A percentile compares a stretch with the other conserved stretches of the same genome.
These are phyloP conservation scores for Tillus elongatus DNA, from an alignment of 2,888 invertebrate species.

Conservation along the genomic window DNA sequence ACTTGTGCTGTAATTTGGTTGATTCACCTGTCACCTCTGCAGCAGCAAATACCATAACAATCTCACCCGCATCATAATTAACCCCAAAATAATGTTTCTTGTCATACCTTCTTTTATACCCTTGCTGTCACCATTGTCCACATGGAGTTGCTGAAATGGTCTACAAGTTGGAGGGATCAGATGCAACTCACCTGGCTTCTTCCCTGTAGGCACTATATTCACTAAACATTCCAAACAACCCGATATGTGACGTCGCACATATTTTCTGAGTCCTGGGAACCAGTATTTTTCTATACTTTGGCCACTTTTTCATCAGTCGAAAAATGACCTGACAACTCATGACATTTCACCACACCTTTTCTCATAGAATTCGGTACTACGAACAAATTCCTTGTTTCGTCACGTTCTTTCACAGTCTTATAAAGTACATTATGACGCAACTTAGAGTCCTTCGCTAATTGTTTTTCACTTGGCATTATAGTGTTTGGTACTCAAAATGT, in stretches of 20 bases:
- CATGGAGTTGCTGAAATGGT: conserved; percentile 16
- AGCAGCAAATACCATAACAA: no score
- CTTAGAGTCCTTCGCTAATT: not conserved
- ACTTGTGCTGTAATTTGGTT: conserved; percentile 1
- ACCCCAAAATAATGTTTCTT: no score
- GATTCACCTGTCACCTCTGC: not conserved
- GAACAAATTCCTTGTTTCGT: conserved; percentile 7
- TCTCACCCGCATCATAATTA: no score
- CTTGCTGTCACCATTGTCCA: conserved; percentile 21
- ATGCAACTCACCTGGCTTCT: no score
- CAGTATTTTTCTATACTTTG: conserved; percentile 10
- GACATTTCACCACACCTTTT: conserved; percentile 9
- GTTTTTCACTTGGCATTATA: no score
- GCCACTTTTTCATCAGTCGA: conserved; percentile 14
- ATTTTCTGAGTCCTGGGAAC: no score
- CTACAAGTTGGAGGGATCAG: conserved; percentile 14
- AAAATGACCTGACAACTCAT: conserved; percentile 18
- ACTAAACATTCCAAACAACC: conserved; percentile 22
- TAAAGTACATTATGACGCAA: no score
- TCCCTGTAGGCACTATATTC: conserved; percentile 16
- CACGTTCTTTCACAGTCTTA: not conserved
- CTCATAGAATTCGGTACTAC: conserved; percentile 11
- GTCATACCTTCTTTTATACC: no score
- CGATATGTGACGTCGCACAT: conserved; percentile 18
- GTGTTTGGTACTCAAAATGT: no score